Conservation (phyloP, 2,888 invertebrate species). For the Erannis defoliaria region DNA sequence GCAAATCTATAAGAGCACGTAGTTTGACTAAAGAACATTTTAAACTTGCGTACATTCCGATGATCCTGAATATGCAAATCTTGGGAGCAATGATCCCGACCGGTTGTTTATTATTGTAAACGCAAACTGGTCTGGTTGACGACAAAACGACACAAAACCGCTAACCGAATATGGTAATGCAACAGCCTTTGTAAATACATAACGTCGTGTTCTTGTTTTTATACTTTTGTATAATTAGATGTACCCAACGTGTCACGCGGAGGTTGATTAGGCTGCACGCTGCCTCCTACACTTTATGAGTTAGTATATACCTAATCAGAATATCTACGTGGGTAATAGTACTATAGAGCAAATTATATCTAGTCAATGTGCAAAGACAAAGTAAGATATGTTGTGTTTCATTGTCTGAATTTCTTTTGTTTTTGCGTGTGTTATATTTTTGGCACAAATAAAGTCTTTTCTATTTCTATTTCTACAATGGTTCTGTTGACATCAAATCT, state of each 20-base stretch:
- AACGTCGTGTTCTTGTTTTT: neutral
- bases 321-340: neutral
- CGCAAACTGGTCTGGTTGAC: slow-evolving; percentile 29
- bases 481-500: neutral
- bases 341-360: neutral
- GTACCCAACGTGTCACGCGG: neutral
- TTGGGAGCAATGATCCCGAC: slow-evolving; percentile 55
- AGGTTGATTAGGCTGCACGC: neutral
- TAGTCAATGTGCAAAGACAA: too few species aligned
- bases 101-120: slow-evolving; percentile 49
- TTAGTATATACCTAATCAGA: neutral
- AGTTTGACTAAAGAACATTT: neutral
- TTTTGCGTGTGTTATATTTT: too few species aligned
- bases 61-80: slow-evolving; percentile 60
- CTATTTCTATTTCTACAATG: too few species aligned
- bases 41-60: slow-evolving; percentile 17
- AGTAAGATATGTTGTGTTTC: too few species aligned
- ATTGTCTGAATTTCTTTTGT: too few species aligned
- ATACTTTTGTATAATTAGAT: neutral
- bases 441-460: too few species aligned
- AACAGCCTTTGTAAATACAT: neutral
- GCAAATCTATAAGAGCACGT: too few species aligned
- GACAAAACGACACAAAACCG: slow-evolving; percentile 35
- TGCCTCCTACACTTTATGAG: neutral
- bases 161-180: slow-evolving; percentile 35